Evolutionary conservation across 2,797 vertebrate genomes (phyloP).

Genomic region (Holocentrus rufus): DNA sequence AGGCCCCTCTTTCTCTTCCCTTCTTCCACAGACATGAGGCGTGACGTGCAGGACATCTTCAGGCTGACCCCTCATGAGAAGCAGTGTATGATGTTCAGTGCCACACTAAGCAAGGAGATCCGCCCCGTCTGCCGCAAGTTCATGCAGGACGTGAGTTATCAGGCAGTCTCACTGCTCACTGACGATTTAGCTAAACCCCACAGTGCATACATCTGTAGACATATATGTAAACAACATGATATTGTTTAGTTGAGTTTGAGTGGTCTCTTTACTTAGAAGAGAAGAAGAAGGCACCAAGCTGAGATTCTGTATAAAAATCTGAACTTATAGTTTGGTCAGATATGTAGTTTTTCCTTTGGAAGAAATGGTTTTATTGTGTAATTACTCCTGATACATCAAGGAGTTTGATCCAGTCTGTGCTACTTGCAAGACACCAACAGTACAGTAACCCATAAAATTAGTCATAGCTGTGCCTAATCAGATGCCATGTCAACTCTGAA

Average conservation of each 20-base stretch:
- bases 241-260: neutral
- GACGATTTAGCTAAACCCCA: neutral
- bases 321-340: too few species aligned
- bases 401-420: too few species aligned
- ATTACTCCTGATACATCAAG: too few species aligned
- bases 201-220: neutral
- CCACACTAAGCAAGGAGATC: slow-evolving; percentile 91
- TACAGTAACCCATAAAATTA: too few species aligned
- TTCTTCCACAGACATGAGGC: slow-evolving; percentile 84
- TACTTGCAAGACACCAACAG: too few species aligned
- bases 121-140: slow-evolving; percentile 91
- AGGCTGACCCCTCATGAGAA: slow-evolving; percentile 89
- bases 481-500: neutral
- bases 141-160: slow-evolving; percentile 91
- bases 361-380: too few species aligned
- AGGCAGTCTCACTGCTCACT: neutral
- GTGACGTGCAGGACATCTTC: slow-evolving; percentile 92
- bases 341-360: too few species aligned
- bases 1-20: too few species aligned
- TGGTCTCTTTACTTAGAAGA: neutral
- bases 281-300: neutral
- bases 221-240: neutral
- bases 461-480: neutral
- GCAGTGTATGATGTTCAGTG: slow-evolving; percentile 94
- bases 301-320: too few species aligned